These are phyloP conservation scores for Odocoileus virginianus DNA, from an alignment of 2,113 vertebrate species.

Conservation along the genomic window DNA sequence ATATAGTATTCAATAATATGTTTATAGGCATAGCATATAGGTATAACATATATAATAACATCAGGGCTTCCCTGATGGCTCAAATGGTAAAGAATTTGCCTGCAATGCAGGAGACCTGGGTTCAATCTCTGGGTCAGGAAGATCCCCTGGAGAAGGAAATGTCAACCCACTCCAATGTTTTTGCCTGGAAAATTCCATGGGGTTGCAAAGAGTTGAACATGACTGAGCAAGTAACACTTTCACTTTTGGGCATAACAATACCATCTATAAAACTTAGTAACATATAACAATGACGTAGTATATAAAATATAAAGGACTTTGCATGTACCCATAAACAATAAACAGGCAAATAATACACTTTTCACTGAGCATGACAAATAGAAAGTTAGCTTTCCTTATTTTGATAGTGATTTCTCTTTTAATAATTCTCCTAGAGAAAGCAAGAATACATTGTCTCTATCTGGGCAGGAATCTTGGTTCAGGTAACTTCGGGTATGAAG, in stretches of 20 bases:
- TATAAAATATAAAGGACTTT: neutral
- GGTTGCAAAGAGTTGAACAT: neutral
- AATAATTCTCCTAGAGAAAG: neutral
- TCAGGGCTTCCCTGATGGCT: neutral
- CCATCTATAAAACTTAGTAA: neutral
- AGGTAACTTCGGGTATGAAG: neutral
- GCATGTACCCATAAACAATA: neutral
- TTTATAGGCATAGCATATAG: neutral
- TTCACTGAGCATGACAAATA: neutral
- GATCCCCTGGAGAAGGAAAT: no score
- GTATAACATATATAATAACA: neutral
- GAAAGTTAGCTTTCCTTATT: neutral
- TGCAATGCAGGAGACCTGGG: neutral
- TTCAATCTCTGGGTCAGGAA: neutral
- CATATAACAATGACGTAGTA: no score
- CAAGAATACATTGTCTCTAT: neutral
- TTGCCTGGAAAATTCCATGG: neutral
- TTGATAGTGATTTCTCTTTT: neutral
- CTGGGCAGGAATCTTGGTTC: neutral
- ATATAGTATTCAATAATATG: neutral
- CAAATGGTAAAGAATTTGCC: neutral
- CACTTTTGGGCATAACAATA: neutral
- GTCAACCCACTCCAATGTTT: neutral
- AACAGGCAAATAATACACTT: neutral
- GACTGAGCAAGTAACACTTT: neutral